Base-by-base conservation (phyloP, 1,140 invertebrate species). In the Phocides pigmalion region DNA sequence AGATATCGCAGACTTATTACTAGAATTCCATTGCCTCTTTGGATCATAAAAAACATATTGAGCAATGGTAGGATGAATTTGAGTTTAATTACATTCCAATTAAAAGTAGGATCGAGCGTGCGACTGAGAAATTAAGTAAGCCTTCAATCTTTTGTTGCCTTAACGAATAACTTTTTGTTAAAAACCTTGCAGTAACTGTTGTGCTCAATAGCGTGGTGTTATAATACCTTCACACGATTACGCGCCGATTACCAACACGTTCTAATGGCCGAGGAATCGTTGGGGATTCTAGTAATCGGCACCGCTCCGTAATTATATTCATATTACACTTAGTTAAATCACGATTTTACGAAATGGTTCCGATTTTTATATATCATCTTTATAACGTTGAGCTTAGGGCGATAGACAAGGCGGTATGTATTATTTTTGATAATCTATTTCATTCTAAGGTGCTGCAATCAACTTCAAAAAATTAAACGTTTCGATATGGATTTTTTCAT, bases 51-150 rank as follows among this genome's bases (percentile, higher is more conserved):
- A 49, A 15, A 4, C 22, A 49, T 22, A 46, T 46, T 46, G 16
- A 9, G 17, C 2, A 20, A 15, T 25, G 20, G 6, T 25, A 49
- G 12, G 22, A 4, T 49, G 22, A 12, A 15, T 50, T 50, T 32
- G n/a, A 39, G n/a, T 32, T 16, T 32, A 50, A 50, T 32, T 32
- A 50, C 47, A 28, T 50, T 32, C 22, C 22, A 32, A 50, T 50
- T 50, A 50, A 61, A 61, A 47, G 44, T 61, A 17, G 42, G 37
- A 37, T 61, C 32, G 42, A 84, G 82, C 85, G 84, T 87, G 87
- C 66, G 87, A 82, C 78, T 90, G 80, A 79, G 82, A 88, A 83
- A 86, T 87, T 82, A 83, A 81, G 79, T 77, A 84, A 88, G 72
- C 76, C 76, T 82, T 82, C 77, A 81, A 81, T 82, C 79, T 87